These are phyloP conservation scores for Epinephelus cyanopodus DNA, from an alignment of 2,113 vertebrate genomes.

Conservation along the genomic window DNA sequence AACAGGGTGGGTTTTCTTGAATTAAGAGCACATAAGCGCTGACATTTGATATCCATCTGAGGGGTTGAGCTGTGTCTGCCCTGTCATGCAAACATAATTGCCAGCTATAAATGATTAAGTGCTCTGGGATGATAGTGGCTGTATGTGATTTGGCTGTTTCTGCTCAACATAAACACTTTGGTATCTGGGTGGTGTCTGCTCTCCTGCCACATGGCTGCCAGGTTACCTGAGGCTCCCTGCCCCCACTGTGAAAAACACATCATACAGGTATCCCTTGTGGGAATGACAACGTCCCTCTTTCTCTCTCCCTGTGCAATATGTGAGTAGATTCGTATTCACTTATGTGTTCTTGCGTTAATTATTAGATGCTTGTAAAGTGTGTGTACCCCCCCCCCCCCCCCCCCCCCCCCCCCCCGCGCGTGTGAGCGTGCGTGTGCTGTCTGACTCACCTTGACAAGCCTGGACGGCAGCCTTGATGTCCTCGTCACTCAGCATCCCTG, in stretches of 20 bases:
- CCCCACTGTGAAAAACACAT: slow-evolving; percentile 59
- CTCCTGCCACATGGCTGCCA: slow-evolving; percentile 76
- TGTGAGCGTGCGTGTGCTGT: neutral
- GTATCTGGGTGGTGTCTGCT: slow-evolving; percentile 70
- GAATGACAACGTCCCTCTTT: neutral
- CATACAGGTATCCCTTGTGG: slow-evolving; percentile 51
- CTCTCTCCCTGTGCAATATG: neutral
- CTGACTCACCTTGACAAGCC: slow-evolving; percentile 84
- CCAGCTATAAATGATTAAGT: slow-evolving; percentile 73
- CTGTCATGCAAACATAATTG: slow-evolving; percentile 66
- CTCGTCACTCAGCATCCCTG: slow-evolving; percentile 81
- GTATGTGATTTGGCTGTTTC: slow-evolving; percentile 49
- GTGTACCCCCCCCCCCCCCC: slow-evolving; percentile 4
- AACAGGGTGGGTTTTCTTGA: neutral
- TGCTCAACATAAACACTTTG: slow-evolving; percentile 69
- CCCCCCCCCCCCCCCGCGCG: neutral
- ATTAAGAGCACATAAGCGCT: slow-evolving; percentile 49
- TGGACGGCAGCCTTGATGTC: slow-evolving; percentile 81
- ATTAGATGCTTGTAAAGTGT: slow-evolving; percentile 10
- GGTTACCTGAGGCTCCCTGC: slow-evolving; percentile 72
- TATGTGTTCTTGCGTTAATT: neutral
- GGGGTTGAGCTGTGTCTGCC: slow-evolving; percentile 17
- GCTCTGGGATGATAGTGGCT: slow-evolving; percentile 38
- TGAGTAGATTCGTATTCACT: slow-evolving; percentile 14
- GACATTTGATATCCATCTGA: slow-evolving; percentile 59